A percentile compares a stretch with the other conserved stretches of the same genome.
These are phyloP conservation scores for Chromobotia macracanthus DNA, from an alignment of 2,797 vertebrate genomes.

Conservation along the genomic window DNA sequence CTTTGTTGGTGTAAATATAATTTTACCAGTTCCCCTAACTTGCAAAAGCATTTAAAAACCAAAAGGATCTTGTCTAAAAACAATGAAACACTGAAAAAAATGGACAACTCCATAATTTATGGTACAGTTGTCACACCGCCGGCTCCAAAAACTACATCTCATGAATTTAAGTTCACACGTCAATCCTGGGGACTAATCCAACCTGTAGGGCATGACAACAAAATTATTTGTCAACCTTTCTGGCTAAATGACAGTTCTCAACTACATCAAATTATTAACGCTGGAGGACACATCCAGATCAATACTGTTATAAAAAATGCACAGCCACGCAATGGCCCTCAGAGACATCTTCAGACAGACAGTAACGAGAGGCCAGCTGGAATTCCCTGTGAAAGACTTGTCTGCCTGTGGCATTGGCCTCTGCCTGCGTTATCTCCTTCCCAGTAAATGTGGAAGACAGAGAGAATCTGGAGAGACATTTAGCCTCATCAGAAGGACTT, in stretches of 20 bases:
- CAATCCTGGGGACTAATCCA: background rate
- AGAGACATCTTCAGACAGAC: constrained; percentile 27
- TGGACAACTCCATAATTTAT: background rate
- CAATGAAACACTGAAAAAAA: background rate
- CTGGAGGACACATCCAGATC: constrained; percentile 44
- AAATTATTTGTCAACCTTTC: background rate
- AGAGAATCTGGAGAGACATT: constrained; percentile 68
- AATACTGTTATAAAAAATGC: constrained; percentile 26
- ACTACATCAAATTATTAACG: background rate
- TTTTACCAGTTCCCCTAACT: background rate
- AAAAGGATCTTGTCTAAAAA: background rate
- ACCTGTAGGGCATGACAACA: background rate
- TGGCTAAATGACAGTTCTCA: background rate
- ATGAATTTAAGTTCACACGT: constrained; percentile 1
- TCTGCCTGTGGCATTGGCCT: constrained; percentile 31
- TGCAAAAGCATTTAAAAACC: background rate
- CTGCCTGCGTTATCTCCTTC: constrained; percentile 52
- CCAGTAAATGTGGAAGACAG: constrained; percentile 50
- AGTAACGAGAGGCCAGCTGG: background rate
- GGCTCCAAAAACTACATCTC: background rate
- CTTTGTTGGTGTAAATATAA: no score
- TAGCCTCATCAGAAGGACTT: constrained; percentile 75
- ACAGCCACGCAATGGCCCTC: constrained; percentile 16
- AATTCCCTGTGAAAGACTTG: constrained; percentile 38
- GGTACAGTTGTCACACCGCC: background rate